Evolutionary conservation across 2,797 vertebrate genomes (phyloP).

Genomic region (Mionectes olivaceus): DNA sequence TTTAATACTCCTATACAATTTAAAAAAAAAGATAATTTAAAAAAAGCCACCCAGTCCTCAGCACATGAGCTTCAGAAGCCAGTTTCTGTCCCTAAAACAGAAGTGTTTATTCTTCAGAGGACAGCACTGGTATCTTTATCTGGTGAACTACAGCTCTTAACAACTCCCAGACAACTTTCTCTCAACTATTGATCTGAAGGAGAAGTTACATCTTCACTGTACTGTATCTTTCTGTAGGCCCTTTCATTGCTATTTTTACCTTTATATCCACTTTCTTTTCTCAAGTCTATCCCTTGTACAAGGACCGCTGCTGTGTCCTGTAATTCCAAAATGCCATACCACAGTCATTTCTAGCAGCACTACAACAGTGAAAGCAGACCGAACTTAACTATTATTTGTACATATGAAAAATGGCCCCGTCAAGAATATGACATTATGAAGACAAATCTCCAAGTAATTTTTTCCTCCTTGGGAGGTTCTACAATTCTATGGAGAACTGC

Average conservation of each 20-base stretch:
- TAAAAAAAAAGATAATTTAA: not conserved
- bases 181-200: not conserved
- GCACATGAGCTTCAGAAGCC: not conserved
- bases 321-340: not conserved
- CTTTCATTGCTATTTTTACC: not conserved
- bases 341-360: not conserved
- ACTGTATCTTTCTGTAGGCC: not conserved
- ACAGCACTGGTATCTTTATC: not conserved
- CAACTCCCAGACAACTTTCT: not conserved
- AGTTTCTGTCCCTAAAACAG: not conserved
- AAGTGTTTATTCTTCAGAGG: not conserved
- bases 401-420: accelerated
- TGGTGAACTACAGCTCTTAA: not conserved
- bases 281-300: not conserved
- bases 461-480: not conserved
- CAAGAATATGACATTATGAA: accelerated
- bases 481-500: not conserved
- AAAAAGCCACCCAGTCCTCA: not conserved
- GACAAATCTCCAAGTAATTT: not conserved
- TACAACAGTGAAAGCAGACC: not conserved
- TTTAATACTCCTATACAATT: not conserved
- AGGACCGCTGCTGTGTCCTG: not conserved
- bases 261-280: not conserved
- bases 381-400: not conserved
- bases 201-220: not conserved